Evolutionary conservation across 1,140 invertebrate genomes (phyloP).

Genomic region (Branchinecta lynchi): DNA sequence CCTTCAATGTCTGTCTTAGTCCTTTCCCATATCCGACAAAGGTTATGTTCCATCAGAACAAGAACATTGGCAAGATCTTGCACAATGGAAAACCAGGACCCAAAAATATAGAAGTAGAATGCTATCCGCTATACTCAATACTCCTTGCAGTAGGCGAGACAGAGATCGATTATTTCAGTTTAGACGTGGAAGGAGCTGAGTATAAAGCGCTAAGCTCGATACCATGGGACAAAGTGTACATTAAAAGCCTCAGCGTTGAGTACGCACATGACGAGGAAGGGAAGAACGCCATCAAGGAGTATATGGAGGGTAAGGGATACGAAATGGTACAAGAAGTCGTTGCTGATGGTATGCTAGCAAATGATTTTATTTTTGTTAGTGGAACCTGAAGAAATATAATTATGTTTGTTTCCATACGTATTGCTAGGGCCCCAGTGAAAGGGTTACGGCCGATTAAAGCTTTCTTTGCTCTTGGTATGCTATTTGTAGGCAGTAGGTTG

Average conservation of each 20-base stretch:
- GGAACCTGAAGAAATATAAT: no score
- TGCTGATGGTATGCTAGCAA: neutral
- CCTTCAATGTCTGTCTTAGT: conserved; percentile 35
- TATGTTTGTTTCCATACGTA: no score
- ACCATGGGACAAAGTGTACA: conserved; percentile 36
- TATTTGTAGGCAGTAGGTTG: no score
- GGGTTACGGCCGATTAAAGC: no score
- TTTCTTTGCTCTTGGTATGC: no score
- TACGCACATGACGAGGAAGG: conserved; percentile 29
- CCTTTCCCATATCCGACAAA: conserved; percentile 30
- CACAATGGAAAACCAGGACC: conserved; percentile 22
- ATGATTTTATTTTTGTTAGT: neutral
- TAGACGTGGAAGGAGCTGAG: conserved; percentile 28
- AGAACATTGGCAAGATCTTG: conserved; percentile 30
- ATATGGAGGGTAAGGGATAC: conserved; percentile 26
- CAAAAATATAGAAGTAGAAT: conserved; percentile 33
- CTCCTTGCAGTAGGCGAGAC: conserved; percentile 32
- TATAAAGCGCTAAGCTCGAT: conserved; percentile 35
- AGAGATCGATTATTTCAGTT: conserved; percentile 27
- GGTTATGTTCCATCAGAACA: conserved; percentile 31
- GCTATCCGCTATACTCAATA: conserved; percentile 37
- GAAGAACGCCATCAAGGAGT: conserved; percentile 27
- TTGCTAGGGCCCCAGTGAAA: no score
- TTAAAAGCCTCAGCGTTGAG: conserved; percentile 23
- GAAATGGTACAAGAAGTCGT: neutral